phyloP scores from a whole-genome alignment of 2,888 invertebrate species.

The Furcula furcula region DNA sequence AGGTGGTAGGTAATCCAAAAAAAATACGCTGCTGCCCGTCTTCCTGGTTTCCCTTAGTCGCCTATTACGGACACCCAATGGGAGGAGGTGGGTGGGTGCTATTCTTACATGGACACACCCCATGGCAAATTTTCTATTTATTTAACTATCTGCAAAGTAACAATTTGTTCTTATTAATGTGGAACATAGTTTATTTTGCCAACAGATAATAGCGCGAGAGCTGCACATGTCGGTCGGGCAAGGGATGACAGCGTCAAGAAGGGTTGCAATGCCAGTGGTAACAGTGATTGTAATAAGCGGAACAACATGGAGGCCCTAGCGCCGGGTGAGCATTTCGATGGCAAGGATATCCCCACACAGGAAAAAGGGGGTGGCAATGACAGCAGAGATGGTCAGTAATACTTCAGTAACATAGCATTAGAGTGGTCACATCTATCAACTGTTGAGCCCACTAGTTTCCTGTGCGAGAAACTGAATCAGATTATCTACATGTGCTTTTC shows the following conservation, averaged over 20 bases:
- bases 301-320: constrained; percentile 75
- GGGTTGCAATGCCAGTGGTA: constrained; percentile 65
- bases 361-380: constrained; percentile 53
- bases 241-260: constrained; percentile 76
- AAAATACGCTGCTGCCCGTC: too few relatives aligned
- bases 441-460: constrained; percentile 2
- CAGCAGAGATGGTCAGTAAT: constrained; percentile 54
- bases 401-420: constrained; percentile 1
- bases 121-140: too few relatives aligned
- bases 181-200: constrained; percentile 16
- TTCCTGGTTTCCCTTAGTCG: too few relatives aligned
- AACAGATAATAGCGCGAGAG: constrained; percentile 67
- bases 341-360: constrained; percentile 60
- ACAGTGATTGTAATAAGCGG: constrained; percentile 59
- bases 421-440: neutral
- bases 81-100: too few relatives aligned
- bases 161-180: too few relatives aligned
- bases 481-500: neutral
- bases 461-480: neutral
- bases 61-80: too few relatives aligned
- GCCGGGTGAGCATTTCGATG: constrained; percentile 68
- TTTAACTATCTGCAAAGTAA: too few relatives aligned
- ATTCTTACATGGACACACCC: too few relatives aligned
- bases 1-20: too few relatives aligned
- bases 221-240: constrained; percentile 58